Conservation (phyloP, 2,797 vertebrate species). For the Pteronotus mesoamericanus region DNA sequence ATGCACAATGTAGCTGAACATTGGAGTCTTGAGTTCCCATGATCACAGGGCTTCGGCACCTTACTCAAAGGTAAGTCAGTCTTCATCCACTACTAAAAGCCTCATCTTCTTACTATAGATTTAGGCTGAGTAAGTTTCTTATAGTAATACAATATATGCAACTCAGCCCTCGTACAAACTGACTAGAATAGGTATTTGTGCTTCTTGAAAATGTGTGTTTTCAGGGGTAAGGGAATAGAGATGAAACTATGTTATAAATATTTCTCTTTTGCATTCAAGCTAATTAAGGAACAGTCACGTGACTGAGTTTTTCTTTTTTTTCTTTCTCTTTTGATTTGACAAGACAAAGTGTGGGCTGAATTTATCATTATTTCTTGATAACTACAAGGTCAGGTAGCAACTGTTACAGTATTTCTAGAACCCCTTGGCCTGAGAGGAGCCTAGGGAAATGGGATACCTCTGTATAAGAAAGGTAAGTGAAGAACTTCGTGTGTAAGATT, state of each 20-base stretch:
- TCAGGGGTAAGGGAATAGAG: neutral
- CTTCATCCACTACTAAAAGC: neutral
- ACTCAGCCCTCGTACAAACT: neutral
- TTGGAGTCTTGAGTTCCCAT: neutral
- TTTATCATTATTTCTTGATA: constrained; percentile 26
- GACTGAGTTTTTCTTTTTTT: neutral
- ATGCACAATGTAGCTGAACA: neutral
- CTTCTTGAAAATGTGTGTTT: neutral
- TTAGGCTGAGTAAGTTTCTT: neutral
- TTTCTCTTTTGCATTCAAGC: neutral
- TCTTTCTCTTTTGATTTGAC: neutral
- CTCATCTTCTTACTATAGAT: neutral
- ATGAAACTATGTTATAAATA: neutral
- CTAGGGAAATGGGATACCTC: neutral
- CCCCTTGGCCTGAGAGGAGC: neutral
- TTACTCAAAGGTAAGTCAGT: neutral
- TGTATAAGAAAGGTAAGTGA: neutral
- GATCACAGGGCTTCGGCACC: neutral
- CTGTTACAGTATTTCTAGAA: neutral
- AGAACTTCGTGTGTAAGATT: neutral
- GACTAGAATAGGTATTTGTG: neutral
- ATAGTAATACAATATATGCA: neutral
- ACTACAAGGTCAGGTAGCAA: neutral
- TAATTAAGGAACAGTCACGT: neutral
- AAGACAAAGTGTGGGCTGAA: neutral